Evolutionary conservation across 2,797 vertebrate species (phyloP).

Genomic region (Chloroceryle amazona): DNA sequence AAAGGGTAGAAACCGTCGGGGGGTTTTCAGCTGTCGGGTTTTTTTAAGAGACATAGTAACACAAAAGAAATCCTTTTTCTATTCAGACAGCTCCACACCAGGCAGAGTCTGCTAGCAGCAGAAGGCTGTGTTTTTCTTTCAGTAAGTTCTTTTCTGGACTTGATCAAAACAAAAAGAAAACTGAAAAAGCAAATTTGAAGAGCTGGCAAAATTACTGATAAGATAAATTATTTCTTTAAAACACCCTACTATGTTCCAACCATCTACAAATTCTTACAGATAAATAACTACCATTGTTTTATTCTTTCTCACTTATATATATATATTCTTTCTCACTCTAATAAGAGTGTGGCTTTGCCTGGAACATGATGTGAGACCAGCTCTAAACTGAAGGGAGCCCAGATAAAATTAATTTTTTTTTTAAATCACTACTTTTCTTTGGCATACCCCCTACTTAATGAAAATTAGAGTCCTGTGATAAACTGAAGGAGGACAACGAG

Average conservation of each 20-base stretch:
- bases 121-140: neutral
- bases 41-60: neutral
- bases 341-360: neutral
- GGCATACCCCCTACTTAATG: neutral
- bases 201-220: neutral
- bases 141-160: neutral
- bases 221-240: neutral
- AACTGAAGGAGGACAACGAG: neutral
- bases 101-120: neutral
- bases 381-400: neutral
- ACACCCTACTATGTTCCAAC: neutral
- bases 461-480: neutral
- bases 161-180: neutral
- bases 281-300: neutral
- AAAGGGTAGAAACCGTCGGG: neutral
- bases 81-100: neutral
- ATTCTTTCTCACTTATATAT: neutral
- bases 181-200: neutral
- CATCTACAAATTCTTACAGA: neutral
- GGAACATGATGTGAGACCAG: neutral
- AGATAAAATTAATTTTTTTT: neutral
- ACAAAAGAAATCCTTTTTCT: neutral
- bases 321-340: neutral
- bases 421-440: neutral
- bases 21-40: neutral